Base-by-base conservation (phyloP, 2,797 vertebrate genomes). In the Distichodus sexfasciatus region DNA sequence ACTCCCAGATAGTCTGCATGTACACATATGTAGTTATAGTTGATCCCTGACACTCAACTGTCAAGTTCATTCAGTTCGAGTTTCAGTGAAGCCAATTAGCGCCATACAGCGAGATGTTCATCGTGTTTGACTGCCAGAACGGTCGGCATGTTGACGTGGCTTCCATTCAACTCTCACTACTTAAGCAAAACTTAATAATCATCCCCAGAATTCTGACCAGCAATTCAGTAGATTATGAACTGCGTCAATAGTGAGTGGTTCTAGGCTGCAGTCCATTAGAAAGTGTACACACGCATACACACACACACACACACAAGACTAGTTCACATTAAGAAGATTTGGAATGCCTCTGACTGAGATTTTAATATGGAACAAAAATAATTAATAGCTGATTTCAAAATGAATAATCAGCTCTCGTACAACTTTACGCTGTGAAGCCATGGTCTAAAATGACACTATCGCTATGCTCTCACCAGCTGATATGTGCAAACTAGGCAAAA, bases 141-240 rank as follows among this genome's bases (percentile, higher is more conserved):
- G 6, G 28, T 36, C 26, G 2, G 33, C 19, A 19, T 3, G 11
- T 47, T 15, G n/a, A 19, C 0, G 6, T 38, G 54, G 38, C 59
- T 53, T 73, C 43, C 54, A 15, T 9, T 44, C 58, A 58, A 24
- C n/a, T 10, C 11, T 47, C 19, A 29, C 68, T 29, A 40, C 35
- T 43, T 29, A 28, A 44, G 33, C 58, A 76, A 66, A 31, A 47
- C 35, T 46, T 69, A 29, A 66, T 47, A 62, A 70, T 61, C 41
- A 48, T 19, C 62, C 43, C 11, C 36, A 53, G 58, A 66, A 68
- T 62, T 68, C 57, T 43, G 14, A 53, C 64, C 48, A 71, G 73
- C 71, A 69, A 72, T 73, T 60, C 12, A 43, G 40, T 29, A 66
- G 70, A 71, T 73, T 76, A 69, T 47, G 41, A 21, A 15, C 26